Base-by-base conservation (phyloP, 2,888 invertebrate species). In the Deilephila elpenor region DNA sequence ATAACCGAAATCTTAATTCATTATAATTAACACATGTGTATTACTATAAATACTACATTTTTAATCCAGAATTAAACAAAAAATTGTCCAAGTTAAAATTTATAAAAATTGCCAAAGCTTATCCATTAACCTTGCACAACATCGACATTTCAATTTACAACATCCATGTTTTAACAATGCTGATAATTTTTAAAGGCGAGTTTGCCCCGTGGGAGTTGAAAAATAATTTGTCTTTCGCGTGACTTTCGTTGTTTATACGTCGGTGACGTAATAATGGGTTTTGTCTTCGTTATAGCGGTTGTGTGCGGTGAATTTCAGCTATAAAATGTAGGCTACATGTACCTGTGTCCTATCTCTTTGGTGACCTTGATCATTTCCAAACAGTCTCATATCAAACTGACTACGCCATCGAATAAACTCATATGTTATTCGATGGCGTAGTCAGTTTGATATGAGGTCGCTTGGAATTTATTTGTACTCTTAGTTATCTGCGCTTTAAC, bases 171-270 rank as follows among this genome's bases (percentile, higher is more conserved):
- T 51, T 17, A 17, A 7, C 56, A 20, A 14, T 14, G 44, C 29
- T 29, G 25, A 17, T 44, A 67, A 67, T 67, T 67, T 25, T 67
- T 51, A 25, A 67, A 11, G 20, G 51, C 14, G 67, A 17, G n/a
- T 67, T 51, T 67, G 67, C 44, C 67, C 29, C 67, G 2, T 7
- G 67, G 67, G 67, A 67, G 8, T 51, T 37, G 17, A 67, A 67
- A 62, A 29, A 67, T 67, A 67, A 67, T 67, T 67, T 51, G 67
- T 67, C 44, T 67, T 67, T 67, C 67, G 67, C 67, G 67, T 67
- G 67, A 67, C 67, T 67, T 17, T 25, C 14, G 25, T 25, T 67
- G 67, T 67, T 67, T 67, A 67, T 67, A 64, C 20, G 51, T 17
- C 20, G 25, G 44, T 67, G 67, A 67, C 67, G 67, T 67, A 67